Percentiles rank a stretch among this genome's conserved stretches.
These are phyloP conservation scores for Acanthurus tractus DNA, from an alignment of 2,797 vertebrate genomes.

Conservation along the genomic window DNA sequence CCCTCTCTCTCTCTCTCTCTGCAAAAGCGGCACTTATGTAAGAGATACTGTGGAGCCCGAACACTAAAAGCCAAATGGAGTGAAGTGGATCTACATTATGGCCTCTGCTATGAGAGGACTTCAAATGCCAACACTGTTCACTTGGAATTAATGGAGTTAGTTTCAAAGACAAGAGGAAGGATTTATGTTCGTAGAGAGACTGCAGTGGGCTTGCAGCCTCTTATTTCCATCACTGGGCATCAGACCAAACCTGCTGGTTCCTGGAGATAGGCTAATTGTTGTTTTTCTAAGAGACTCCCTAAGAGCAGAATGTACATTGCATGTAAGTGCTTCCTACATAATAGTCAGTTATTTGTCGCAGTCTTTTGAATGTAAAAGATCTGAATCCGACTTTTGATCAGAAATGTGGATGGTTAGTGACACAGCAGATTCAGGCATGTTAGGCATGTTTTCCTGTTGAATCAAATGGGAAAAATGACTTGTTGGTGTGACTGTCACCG, in stretches of 20 bases:
- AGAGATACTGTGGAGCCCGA: conserved; percentile 45
- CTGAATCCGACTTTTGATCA: not conserved
- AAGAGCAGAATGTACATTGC: not conserved
- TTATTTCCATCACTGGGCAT: not conserved
- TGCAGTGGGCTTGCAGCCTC: not conserved
- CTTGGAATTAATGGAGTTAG: conserved; percentile 51
- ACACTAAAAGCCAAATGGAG: conserved; percentile 69
- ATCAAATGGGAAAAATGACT: not conserved
- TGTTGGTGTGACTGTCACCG: not conserved
- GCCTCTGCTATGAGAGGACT: conserved; percentile 41
- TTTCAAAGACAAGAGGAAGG: conserved; percentile 31
- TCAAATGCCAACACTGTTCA: conserved; percentile 51
- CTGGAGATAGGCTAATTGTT: too few relatives aligned
- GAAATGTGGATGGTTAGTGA: not conserved
- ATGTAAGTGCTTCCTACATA: not conserved
- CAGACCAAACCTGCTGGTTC: not conserved
- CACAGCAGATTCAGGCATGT: not conserved
- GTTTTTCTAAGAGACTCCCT: not conserved
- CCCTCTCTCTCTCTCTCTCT: conserved; percentile 15
- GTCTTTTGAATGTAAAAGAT: not conserved
- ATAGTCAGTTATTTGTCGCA: not conserved
- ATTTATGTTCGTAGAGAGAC: conserved; percentile 24
- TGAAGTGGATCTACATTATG: conserved; percentile 60
- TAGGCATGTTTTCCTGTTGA: not conserved
- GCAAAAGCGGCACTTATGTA: conserved; percentile 63